phyloP scores from a whole-genome alignment of 2,113 vertebrate genomes.

The Thunnus thynnus region DNA sequence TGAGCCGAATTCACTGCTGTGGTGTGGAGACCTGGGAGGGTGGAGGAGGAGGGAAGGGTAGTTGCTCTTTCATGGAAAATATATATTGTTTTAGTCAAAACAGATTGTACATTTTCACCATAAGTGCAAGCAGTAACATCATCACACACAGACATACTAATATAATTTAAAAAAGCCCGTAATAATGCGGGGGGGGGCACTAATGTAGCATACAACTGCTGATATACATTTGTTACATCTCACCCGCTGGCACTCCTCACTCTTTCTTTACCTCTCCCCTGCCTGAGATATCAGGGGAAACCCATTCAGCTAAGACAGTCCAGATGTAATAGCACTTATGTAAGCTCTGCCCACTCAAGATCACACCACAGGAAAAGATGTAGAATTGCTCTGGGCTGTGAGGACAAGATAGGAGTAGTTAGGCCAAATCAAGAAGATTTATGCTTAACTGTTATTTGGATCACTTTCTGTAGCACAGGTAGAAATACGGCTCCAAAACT shows the following conservation, averaged over 20 bases:
- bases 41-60: no score
- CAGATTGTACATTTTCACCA: no score
- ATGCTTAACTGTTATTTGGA: conserved; percentile 46
- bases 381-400: conserved; percentile 8
- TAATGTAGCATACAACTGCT: conserved; percentile 66
- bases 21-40: no score
- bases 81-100: no score
- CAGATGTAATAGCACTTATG: conserved; percentile 62
- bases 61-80: no score
- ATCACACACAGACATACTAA: no score
- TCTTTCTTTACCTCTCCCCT: conserved; percentile 27
- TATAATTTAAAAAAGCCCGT: no score
- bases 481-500: conserved; percentile 27
- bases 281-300: conserved; percentile 54
- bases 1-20: no score
- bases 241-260: conserved; percentile 17
- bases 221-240: conserved; percentile 52
- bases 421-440: conserved; percentile 35
- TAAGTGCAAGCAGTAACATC: no score
- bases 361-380: conserved; percentile 41
- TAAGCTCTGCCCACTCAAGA: conserved; percentile 58
- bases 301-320: conserved; percentile 56
- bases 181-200: neutral
- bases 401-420: conserved; percentile 25
- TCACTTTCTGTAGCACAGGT: conserved; percentile 17